Percentiles rank a stretch among this genome's conserved stretches.
phyloP scores from a whole-genome alignment of 2,113 vertebrate genomes.

The Lepus europaeus region DNA sequence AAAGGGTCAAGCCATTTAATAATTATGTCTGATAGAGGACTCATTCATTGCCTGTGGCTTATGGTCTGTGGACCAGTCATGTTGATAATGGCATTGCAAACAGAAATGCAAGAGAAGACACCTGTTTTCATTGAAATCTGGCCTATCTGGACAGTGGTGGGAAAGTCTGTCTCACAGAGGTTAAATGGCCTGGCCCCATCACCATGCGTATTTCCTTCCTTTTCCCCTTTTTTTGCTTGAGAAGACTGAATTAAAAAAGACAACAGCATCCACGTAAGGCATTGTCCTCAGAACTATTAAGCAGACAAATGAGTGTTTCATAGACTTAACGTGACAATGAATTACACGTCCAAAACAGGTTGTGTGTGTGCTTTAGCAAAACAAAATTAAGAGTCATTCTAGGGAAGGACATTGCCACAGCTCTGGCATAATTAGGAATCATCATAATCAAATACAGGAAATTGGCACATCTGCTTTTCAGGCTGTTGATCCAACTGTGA shows the following conservation, averaged over 20 bases:
- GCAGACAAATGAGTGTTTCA: conserved; percentile 73
- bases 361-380: conserved; percentile 82
- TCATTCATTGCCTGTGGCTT: neutral
- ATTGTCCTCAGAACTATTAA: conserved; percentile 67
- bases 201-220: neutral
- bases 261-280: conserved; percentile 16
- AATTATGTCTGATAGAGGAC: conserved; percentile 4
- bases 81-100: neutral
- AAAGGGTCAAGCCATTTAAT: neutral
- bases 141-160: neutral
- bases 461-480: conserved; percentile 91
- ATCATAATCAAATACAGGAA: conserved; percentile 90
- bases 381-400: conserved; percentile 86
- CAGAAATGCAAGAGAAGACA: neutral
- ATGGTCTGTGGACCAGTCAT: neutral
- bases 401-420: conserved; percentile 87
- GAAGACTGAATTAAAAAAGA: conserved; percentile 47
- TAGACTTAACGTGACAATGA: conserved; percentile 69
- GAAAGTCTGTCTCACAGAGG: neutral
- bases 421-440: conserved; percentile 88
- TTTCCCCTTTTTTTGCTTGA: neutral
- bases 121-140: neutral
- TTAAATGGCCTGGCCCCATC: neutral
- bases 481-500: conserved; percentile 84
- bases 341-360: conserved; percentile 76